Evolutionary conservation across 2,113 vertebrate genomes (phyloP), one percentile per base, ranked within the genome.

Genomic region (Garra rufa): DNA sequence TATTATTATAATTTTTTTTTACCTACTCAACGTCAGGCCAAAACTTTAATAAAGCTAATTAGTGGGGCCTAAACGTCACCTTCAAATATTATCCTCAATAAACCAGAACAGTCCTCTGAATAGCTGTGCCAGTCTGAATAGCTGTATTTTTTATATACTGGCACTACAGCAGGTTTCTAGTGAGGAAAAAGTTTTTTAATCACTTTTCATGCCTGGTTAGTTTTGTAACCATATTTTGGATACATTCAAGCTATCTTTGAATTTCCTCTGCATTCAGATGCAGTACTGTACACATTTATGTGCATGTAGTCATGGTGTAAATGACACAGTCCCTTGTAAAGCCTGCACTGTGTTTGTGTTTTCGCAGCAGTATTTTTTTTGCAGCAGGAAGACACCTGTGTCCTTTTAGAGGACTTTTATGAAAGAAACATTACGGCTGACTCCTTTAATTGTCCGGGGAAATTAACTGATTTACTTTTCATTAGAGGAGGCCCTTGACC

Each of bases 31-130:
- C 82, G 85, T 88, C 83, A 78, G 80, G 59, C 87, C 67, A 14
- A 84, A 87, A 85, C 88, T 75, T 87, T 80, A 85, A 87, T 81
- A 81, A 69, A 86, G 88, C 80, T 73, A 88, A 89, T 89, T 84
- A 89, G 81, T 77, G 77, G 41, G 82, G 81, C 84, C 76, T 69
- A 86, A 69, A 88, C 80, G 86, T 89, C 84, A 48, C 82, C 76
- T 89, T 88, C 74, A 82, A 88, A 89, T 89, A 85, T 89, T 76
- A 74, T 59, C 81, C 78, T 48, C 57, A 86, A 84, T 86, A 85
- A 89, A 88, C 79, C 83, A 85, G 82, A 85, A 85, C 83, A 87
- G 86, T 48, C 73, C 46, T 76, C 73, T 85, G n/a, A n/a, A n/a
- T n/a, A n/a, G n/a, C n/a, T 87, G 74, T 43, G 87, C 78, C 63